phyloP scores from a whole-genome alignment of 2,113 vertebrate genomes.

The Propithecus coquereli region DNA sequence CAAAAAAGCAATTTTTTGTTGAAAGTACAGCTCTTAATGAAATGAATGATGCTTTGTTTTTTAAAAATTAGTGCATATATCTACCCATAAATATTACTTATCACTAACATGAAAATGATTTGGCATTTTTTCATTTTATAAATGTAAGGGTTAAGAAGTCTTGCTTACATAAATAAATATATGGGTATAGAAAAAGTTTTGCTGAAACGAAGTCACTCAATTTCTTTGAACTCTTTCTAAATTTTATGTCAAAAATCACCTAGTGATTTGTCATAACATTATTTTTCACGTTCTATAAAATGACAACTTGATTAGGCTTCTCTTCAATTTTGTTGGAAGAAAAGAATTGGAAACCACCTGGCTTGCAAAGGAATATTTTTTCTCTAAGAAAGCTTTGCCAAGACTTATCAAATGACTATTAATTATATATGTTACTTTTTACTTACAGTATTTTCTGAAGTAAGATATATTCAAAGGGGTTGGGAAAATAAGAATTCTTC shows the following conservation, averaged over 20 bases:
- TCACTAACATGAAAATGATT: slow-evolving; percentile 2
- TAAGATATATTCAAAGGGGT: not conserved
- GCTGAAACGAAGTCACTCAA: slow-evolving; percentile 23
- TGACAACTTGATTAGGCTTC: slow-evolving; percentile 40
- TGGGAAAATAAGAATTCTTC: no score
- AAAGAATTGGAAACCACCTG: slow-evolving; percentile 48
- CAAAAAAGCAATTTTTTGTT: not conserved
- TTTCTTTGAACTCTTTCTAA: slow-evolving; percentile 16
- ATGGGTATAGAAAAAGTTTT: slow-evolving; percentile 21
- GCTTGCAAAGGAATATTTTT: slow-evolving; percentile 10
- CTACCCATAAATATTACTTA: not conserved
- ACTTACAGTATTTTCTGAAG: slow-evolving; percentile 27
- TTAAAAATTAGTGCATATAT: not conserved
- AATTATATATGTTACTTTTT: slow-evolving; percentile 1
- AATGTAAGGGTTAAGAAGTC: not conserved
- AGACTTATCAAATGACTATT: slow-evolving; percentile 1
- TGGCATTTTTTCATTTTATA: slow-evolving; percentile 33
- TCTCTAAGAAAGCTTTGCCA: not conserved
- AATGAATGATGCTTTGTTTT: slow-evolving; percentile 6
- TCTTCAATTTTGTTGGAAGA: slow-evolving; percentile 35
- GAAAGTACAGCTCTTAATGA: slow-evolving; percentile 1
- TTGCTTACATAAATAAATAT: not conserved
- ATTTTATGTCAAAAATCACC: slow-evolving; percentile 40
- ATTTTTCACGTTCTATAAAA: slow-evolving; percentile 34
- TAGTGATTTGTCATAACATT: slow-evolving; percentile 22